Evolutionary conservation across 2,113 vertebrate species (phyloP).

Genomic region (Nothoprocta pentlandii): DNA sequence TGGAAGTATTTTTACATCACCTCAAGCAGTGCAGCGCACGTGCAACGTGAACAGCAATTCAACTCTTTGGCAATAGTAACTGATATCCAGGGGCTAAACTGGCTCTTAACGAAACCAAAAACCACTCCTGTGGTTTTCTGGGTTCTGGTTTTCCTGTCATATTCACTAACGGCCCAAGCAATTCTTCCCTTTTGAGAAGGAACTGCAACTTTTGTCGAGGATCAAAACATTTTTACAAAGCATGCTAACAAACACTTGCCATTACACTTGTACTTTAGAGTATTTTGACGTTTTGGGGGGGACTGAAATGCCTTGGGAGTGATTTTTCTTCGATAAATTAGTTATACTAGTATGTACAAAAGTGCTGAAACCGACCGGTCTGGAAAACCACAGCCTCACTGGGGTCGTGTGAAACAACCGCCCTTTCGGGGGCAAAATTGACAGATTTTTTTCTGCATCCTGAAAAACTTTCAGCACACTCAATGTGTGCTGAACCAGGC

Average conservation of each 20-base stretch:
- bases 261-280: neutral
- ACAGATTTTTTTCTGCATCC: constrained; percentile 28
- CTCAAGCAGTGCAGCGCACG: neutral
- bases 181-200: neutral
- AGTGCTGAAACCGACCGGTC: neutral
- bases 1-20: neutral
- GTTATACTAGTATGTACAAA: neutral
- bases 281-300: constrained; percentile 12
- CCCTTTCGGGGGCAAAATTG: constrained; percentile 19
- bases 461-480: neutral
- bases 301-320: neutral
- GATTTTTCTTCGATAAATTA: neutral
- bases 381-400: neutral
- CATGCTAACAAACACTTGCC: neutral
- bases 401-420: constrained; percentile 37
- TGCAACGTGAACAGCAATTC: neutral
- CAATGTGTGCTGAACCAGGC: constrained; percentile 30
- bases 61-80: constrained; percentile 16
- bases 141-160: neutral
- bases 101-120: neutral
- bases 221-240: neutral
- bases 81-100: neutral
- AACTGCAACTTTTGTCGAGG: neutral
- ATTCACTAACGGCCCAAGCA: neutral
- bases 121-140: neutral